Base-by-base conservation (phyloP, 2,113 vertebrate genomes). In the Periophthalmus modestus region DNA sequence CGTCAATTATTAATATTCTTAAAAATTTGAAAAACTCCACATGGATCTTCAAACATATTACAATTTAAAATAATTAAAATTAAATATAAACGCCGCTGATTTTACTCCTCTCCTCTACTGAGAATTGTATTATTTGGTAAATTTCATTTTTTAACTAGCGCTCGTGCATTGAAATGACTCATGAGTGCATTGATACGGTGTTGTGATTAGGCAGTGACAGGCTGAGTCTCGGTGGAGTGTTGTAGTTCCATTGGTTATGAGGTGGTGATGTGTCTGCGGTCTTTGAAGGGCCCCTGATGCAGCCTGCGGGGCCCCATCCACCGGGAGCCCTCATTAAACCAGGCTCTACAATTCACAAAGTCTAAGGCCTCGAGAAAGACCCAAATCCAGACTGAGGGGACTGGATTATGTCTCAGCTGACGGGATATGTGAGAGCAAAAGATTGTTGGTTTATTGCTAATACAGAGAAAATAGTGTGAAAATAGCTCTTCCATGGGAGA, bases 241-340 rank as follows among this genome's bases (percentile, higher is more conserved):
- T 14, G 2, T 7, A 61, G 28, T 33, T 61, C 24, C 7, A 12
- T 75, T 71, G 36, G 58, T 33, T 74, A 65, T 23, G 19, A 68
- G 65, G 81, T 85, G 79, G 85, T 89, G 86, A 82, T 71, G 87
- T 84, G 82, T 81, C 77, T 74, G 54, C 78, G 23, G 47, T 78
- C 86, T 87, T 83, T 85, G 79, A 87, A 80, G 71, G 82, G 71
- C 74, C 78, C 71, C 58, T 34, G 57, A 23, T 69, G 70, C 52
- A 59, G 82, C 82, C 84, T 33, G 24, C 52, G 74, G 83, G 75
- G 76, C 77, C 79, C 82, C 78, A 89, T 88, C 76, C 86, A 78
- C 83, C 78, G 77, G 34, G 66, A 86, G 86, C 48, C 52, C 86
- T 91, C 84, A 87, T 87, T 91, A 91, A 87, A 82, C 74, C 79